These are phyloP conservation scores for Musca vetustissima DNA, from an alignment of 1,140 invertebrate species.

Conservation along the genomic window DNA sequence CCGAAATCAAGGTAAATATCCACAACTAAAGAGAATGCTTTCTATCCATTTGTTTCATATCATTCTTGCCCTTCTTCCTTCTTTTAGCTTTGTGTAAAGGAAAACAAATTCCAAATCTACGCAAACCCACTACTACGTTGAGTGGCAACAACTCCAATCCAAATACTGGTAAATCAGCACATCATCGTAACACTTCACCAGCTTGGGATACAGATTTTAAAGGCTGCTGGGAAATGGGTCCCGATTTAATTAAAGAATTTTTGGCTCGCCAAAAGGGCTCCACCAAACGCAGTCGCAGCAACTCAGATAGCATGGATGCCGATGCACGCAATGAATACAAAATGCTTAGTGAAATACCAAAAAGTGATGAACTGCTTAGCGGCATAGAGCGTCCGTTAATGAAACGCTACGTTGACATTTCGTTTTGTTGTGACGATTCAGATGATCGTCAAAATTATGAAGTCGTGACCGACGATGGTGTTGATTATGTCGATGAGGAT, in stretches of 20 bases:
- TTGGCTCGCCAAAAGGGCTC: constrained; percentile 25
- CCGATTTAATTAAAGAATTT: constrained; percentile 35
- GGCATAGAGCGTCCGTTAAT: neutral
- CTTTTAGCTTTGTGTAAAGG: constrained; percentile 30
- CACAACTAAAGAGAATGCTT: neutral
- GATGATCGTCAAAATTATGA: neutral
- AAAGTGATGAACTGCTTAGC: neutral
- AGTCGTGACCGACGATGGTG: constrained; percentile 1
- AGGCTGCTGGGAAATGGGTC: constrained; percentile 37
- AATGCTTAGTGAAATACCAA: neutral
- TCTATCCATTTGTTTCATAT: neutral
- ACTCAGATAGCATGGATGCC: constrained; percentile 29
- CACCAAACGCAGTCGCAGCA: constrained; percentile 33
- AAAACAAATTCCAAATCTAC: constrained; percentile 25
- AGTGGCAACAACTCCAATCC: constrained; percentile 2
- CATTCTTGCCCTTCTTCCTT: no score
- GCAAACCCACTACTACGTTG: constrained; percentile 16
- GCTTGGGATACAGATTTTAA: constrained; percentile 37
- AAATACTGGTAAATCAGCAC: neutral
- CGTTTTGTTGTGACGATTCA: constrained; percentile 3
- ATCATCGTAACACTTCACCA: constrained; percentile 26
- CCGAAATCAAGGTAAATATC: constrained; percentile 30
- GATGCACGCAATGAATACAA: constrained; percentile 20
- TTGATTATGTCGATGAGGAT: constrained; percentile 15
- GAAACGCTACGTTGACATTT: constrained; percentile 9